phyloP scores from a whole-genome alignment of 2,797 vertebrate species.

The Sebastes matsubarae region DNA sequence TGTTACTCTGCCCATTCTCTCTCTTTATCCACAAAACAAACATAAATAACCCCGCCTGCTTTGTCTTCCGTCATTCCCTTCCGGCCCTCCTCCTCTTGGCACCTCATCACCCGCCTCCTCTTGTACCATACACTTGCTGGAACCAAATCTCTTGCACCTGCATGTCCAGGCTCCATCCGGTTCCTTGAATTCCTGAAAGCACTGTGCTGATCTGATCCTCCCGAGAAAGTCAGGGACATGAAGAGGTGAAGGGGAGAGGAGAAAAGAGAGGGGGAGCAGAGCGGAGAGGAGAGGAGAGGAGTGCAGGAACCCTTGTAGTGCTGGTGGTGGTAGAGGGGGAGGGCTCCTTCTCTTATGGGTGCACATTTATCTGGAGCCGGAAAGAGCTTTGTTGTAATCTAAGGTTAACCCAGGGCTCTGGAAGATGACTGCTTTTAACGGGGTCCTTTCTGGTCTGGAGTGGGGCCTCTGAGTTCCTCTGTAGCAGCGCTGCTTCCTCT shows the following conservation, averaged over 20 bases:
- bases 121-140: constrained; percentile 22
- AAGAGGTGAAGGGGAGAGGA: constrained; percentile 8
- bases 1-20: neutral
- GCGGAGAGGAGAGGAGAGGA: no score
- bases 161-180: constrained; percentile 38
- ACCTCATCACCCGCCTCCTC: constrained; percentile 12
- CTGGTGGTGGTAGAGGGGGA: constrained; percentile 18
- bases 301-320: constrained; percentile 40
- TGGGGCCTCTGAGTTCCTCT: constrained; percentile 37
- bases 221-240: constrained; percentile 37
- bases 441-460: constrained; percentile 51
- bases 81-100: constrained; percentile 31
- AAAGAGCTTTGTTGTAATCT: constrained; percentile 60
- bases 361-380: constrained; percentile 61
- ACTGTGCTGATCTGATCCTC: constrained; percentile 30
- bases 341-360: constrained; percentile 48
- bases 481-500: neutral
- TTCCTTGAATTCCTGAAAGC: constrained; percentile 54
- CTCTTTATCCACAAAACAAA: constrained; percentile 6
- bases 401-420: constrained; percentile 26
- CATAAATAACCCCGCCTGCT: constrained; percentile 14
- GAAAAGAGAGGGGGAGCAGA: neutral
- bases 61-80: constrained; percentile 27
- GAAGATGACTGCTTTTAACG: constrained; percentile 47
- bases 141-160: constrained; percentile 66